phyloP scores from a whole-genome alignment of 2,113 vertebrate species.

The Sprattus sprattus region DNA sequence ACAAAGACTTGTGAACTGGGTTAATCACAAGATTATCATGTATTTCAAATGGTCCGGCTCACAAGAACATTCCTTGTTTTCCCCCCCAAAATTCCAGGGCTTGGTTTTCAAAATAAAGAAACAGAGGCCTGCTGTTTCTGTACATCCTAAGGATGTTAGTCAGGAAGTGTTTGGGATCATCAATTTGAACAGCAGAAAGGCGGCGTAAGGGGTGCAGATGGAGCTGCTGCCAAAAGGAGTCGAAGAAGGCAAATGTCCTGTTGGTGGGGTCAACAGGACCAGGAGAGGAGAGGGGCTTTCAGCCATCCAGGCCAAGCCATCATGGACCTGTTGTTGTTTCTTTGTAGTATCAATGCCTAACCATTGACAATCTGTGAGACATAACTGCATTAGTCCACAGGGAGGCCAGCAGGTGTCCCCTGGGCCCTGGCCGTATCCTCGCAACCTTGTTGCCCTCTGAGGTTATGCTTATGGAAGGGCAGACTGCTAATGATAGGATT shows the following conservation, averaged over 20 bases:
- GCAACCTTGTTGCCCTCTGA: constrained; percentile 6
- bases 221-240: constrained; percentile 45
- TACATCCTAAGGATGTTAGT: constrained; percentile 36
- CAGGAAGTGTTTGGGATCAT: constrained; percentile 48
- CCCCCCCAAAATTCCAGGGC: background rate
- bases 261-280: constrained; percentile 34
- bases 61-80: constrained; percentile 8
- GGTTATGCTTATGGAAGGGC: background rate
- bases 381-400: background rate
- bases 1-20: background rate
- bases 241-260: constrained; percentile 47
- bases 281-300: background rate
- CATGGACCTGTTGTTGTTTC: background rate
- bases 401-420: constrained; percentile 5
- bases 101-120: constrained; percentile 33
- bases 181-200: constrained; percentile 31
- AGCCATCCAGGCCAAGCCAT: background rate
- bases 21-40: constrained; percentile 8
- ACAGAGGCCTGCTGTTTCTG: constrained; percentile 28
- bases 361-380: background rate
- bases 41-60: background rate
- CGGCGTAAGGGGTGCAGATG: constrained; percentile 38
- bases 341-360: background rate
- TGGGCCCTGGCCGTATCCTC: background rate
- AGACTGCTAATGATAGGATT: background rate